Percentiles rank a stretch among this genome's conserved stretches.
These are phyloP conservation scores for Meleagris gallopavo DNA, from an alignment of 2,113 vertebrate genomes.

Conservation along the genomic window DNA sequence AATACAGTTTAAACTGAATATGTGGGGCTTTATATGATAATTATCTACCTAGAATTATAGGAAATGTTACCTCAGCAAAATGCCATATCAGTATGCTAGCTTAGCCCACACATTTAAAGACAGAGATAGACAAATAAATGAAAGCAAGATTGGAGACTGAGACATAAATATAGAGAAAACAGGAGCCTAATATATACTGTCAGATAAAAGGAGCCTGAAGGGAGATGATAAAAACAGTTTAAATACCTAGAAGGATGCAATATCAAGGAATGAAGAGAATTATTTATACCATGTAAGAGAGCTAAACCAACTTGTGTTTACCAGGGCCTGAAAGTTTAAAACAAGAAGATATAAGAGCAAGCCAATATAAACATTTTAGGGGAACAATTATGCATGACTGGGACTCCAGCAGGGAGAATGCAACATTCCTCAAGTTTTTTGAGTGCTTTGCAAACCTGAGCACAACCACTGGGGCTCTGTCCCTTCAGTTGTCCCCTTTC, in stretches of 20 bases:
- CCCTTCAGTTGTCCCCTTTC: background rate
- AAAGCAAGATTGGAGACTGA: slow-evolving; percentile 21
- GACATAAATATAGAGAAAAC: slow-evolving; percentile 38
- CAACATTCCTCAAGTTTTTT: background rate
- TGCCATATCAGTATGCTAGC: background rate
- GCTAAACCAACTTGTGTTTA: slow-evolving; percentile 10
- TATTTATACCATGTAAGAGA: background rate
- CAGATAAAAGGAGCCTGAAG: slow-evolving; percentile 63
- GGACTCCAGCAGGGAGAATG: background rate
- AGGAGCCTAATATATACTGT: slow-evolving; percentile 31
- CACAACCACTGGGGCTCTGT: background rate
- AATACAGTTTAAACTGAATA: background rate
- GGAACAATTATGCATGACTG: background rate
- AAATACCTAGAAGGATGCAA: slow-evolving; percentile 39
- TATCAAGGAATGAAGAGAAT: slow-evolving; percentile 18
- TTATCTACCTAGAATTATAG: background rate
- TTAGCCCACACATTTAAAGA: slow-evolving; percentile 33
- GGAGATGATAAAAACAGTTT: slow-evolving; percentile 41
- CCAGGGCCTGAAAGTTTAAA: background rate
- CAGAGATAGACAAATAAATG: slow-evolving; percentile 51
- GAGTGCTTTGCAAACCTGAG: background rate
- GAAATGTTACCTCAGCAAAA: slow-evolving; percentile 23
- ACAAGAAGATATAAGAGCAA: background rate
- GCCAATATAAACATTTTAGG: background rate
- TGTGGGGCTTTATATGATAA: background rate